Conservation (phyloP, 2,888 invertebrate species). For the Halictus quadricinctus region DNA sequence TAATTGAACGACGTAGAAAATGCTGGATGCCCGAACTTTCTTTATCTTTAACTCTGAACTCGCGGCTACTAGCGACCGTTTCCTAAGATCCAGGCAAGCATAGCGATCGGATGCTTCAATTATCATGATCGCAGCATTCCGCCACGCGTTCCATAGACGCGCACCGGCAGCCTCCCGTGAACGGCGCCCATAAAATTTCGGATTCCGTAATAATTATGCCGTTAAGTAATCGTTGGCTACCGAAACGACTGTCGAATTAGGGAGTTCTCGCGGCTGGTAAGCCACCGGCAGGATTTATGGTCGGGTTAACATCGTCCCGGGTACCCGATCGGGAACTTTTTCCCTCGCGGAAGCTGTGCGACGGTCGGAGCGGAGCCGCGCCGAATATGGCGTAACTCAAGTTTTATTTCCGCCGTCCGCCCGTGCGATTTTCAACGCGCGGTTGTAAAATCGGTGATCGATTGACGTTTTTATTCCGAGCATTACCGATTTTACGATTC, state of each 20-base stretch:
- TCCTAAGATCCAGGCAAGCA: not conserved
- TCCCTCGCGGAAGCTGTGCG: constrained; percentile 1
- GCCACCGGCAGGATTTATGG: constrained; percentile 54
- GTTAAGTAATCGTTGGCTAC: constrained; percentile 64
- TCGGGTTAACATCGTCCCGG: constrained; percentile 36
- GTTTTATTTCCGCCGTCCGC: constrained; percentile 53
- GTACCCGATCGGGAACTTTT: constrained; percentile 6
- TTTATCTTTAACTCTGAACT: not conserved
- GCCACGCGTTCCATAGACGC: not conserved
- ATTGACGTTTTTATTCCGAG: constrained; percentile 65
- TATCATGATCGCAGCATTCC: not conserved
- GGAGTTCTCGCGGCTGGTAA: constrained; percentile 46
- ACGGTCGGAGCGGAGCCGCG: constrained; percentile 9
- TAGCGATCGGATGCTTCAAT: not conserved
- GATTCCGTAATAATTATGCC: constrained; percentile 61
- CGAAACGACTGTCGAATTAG: constrained; percentile 61
- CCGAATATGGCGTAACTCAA: constrained; percentile 51
- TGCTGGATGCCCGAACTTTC: not conserved
- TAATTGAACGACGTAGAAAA: not conserved
- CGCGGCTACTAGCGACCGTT: not conserved
- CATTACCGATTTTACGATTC: constrained; percentile 58
- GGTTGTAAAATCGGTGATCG: constrained; percentile 63
- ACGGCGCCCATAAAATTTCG: constrained; percentile 42
- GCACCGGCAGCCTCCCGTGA: not conserved
- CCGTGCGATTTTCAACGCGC: constrained; percentile 42